Percentiles rank a stretch among this genome's conserved stretches.
Evolutionary conservation across 2,797 vertebrate species (phyloP).

Genomic region (Myotis vivesi): DNA sequence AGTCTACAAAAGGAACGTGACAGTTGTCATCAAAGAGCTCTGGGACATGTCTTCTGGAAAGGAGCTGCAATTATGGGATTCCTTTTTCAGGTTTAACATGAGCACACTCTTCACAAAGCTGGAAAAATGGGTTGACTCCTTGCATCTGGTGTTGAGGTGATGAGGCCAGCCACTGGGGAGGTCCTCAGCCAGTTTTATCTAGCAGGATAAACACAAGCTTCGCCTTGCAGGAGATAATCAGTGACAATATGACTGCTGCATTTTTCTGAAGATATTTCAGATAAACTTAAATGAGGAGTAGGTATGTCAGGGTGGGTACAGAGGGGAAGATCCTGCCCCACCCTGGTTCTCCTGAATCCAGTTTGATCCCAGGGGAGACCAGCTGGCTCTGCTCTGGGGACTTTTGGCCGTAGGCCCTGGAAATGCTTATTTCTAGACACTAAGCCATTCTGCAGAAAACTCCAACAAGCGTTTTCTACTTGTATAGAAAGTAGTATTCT

Average conservation of each 20-base stretch:
- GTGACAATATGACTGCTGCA: neutral
- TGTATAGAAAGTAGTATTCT: neutral
- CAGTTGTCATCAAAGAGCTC: neutral
- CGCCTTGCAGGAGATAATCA: neutral
- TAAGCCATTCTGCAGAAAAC: neutral
- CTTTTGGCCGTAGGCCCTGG: neutral
- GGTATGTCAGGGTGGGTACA: neutral
- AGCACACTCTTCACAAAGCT: conserved; percentile 6
- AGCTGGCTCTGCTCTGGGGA: neutral
- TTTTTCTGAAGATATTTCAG: neutral
- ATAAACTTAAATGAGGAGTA: neutral
- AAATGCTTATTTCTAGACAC: neutral
- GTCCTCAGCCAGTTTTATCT: neutral
- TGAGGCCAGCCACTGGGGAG: neutral
- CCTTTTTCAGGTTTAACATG: conserved; percentile 21
- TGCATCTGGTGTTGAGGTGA: neutral
- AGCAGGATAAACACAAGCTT: neutral
- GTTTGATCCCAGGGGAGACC: neutral
- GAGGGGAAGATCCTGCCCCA: neutral
- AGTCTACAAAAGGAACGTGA: neutral
- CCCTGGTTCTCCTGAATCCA: neutral
- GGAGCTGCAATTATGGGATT: neutral
- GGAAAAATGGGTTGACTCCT: neutral
- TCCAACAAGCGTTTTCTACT: neutral
- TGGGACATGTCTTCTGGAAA: conserved; percentile 2